Percentiles rank a stretch among this genome's conserved stretches.
These are phyloP conservation scores for Orius insidiosus DNA, from an alignment of 1,140 invertebrate species.

Conservation along the genomic window DNA sequence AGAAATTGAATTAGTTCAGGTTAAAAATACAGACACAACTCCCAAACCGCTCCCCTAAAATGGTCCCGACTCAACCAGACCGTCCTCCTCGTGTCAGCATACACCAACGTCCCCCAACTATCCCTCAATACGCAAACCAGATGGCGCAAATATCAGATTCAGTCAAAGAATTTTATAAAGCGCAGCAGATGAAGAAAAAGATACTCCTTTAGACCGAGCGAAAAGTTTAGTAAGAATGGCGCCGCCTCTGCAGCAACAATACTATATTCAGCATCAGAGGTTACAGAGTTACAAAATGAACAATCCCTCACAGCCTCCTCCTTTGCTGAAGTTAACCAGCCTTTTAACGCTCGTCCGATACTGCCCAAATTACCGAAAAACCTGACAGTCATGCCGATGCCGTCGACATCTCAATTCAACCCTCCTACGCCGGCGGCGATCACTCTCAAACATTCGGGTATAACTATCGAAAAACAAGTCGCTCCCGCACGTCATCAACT, in stretches of 20 bases:
- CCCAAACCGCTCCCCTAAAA: slow-evolving; percentile 1
- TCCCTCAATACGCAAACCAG: no score
- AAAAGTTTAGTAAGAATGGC: slow-evolving; percentile 13
- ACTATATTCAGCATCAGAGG: neutral
- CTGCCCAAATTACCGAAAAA: slow-evolving; percentile 18
- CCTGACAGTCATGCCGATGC: slow-evolving; percentile 15
- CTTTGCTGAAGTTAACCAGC: slow-evolving; percentile 6
- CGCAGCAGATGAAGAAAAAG: neutral
- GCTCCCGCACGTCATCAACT: neutral
- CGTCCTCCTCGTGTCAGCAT: neutral
- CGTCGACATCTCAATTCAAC: neutral
- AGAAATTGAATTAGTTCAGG: slow-evolving; percentile 11
- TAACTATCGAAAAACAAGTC: slow-evolving; percentile 15
- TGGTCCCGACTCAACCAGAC: neutral
- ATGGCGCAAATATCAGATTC: neutral
- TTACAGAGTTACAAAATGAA: neutral
- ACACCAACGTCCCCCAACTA: neutral
- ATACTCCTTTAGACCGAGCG: slow-evolving; percentile 6
- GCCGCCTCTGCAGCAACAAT: neutral
- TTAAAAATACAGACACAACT: slow-evolving; percentile 5
- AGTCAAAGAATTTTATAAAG: neutral
- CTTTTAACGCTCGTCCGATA: slow-evolving; percentile 3
- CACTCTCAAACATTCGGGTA: slow-evolving; percentile 11
- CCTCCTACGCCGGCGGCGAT: slow-evolving; percentile 2
- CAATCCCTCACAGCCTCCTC: neutral